These are phyloP conservation scores for Synanthedon andrenaeformis DNA, from an alignment of 2,888 invertebrate species.

Conservation along the genomic window DNA sequence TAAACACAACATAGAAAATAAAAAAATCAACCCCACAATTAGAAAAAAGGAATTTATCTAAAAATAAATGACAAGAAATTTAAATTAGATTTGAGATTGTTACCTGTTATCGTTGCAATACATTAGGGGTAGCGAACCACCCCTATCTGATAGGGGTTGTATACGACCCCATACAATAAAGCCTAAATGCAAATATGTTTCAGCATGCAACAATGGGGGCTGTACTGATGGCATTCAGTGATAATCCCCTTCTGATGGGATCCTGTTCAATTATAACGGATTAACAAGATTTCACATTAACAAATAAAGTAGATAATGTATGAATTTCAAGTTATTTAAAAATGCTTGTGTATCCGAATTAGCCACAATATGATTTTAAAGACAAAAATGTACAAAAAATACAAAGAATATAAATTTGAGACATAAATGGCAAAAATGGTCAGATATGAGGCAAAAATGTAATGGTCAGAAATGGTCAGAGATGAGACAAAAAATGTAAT, in stretches of 20 bases:
- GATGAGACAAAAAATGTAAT: too few relatives aligned
- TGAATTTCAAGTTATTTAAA: too few relatives aligned
- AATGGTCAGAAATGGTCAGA: too few relatives aligned
- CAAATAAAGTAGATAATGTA: too few relatives aligned
- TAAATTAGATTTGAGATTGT: not conserved
- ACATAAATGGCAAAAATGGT: too few relatives aligned
- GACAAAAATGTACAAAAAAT: too few relatives aligned
- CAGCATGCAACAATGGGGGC: not conserved
- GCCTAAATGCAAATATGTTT: not conserved
- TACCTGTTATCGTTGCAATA: not conserved
- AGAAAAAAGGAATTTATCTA: slow-evolving; percentile 1
- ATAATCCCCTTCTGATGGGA: not conserved
- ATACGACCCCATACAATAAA: not conserved
- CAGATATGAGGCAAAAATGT: too few relatives aligned
- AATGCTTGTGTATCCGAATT: too few relatives aligned
- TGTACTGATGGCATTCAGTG: not conserved
- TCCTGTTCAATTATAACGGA: not conserved
- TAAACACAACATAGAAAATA: too few relatives aligned
- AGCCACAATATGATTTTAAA: too few relatives aligned
- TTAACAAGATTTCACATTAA: not conserved
- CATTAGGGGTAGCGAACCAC: not conserved
- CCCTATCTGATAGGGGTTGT: not conserved
- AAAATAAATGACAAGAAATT: slow-evolving; percentile 6
- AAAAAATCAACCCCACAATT: not conserved
- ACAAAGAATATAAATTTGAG: too few relatives aligned